Evolutionary conservation across 2,888 invertebrate species (phyloP), one percentile per base, ranked within the genome.

Genomic region (Leucophenga maculata): DNA sequence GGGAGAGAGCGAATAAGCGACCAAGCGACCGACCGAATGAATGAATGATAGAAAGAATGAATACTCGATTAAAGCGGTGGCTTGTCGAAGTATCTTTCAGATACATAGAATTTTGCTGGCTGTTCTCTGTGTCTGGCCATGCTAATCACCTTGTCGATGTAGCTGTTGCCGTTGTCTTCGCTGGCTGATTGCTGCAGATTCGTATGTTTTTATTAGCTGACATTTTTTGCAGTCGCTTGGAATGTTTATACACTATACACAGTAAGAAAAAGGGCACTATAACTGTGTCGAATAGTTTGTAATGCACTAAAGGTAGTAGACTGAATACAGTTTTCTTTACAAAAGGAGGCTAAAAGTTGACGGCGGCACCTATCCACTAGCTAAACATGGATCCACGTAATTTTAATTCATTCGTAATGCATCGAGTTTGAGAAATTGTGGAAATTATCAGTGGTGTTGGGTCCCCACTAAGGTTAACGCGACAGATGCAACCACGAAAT

Each of bases 131-230:
- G 68, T 62, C 59, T 32, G 14, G 13, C 31, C 3, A 9, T 32
- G 60, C 39, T 32, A 39, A 60, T 32, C 39, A 60, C 16, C 16
- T 16, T 50, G 26, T 50, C 22, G 52, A 13, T 52, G 50, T n/a
- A n/a, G 64, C 39, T 62, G 44, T 16, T n/a, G 62, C 11, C 44
- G 26, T 16, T 59, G 14, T 64, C 39, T 39, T 11, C 26, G 26
- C 26, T 3, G 4, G 31, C 16, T 22, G 32, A 32, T 59, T 32
- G 59, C 32, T 18, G 32, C 32, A 9, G 46, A 16, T 59, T 59
- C 32, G 18, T 59, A 26, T n/a, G 31, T 57, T 57, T 57, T 54
- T 54, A 54, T 54, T 54, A 55, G 55, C 55, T 55, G 55, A 55
- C 55, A 55, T 55, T 14, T 55, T 26, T 22, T 22, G 14, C 55